Percentiles rank a stretch among this genome's conserved stretches.
Evolutionary conservation across 2,888 invertebrate genomes (phyloP).

Genomic region (Carcina quercana): DNA sequence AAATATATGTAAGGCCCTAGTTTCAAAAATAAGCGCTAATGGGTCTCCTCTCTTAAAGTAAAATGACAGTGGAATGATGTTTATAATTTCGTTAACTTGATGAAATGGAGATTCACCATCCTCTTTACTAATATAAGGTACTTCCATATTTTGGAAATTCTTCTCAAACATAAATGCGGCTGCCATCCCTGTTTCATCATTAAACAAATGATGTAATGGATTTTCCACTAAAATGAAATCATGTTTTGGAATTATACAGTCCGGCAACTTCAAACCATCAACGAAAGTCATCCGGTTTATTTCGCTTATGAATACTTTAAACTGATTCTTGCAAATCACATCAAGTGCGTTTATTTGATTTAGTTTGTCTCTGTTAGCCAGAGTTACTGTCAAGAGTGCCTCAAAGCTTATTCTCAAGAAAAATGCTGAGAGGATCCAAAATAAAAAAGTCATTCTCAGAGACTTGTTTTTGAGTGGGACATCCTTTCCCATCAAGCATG

Average conservation of each 20-base stretch:
- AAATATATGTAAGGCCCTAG: no score
- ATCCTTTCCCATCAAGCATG: constrained; percentile 1
- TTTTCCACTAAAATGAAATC: neutral
- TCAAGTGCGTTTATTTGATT: constrained; percentile 5
- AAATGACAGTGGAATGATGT: no score
- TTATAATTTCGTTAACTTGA: no score
- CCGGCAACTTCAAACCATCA: neutral
- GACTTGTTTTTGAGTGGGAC: neutral
- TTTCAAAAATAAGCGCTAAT: no score
- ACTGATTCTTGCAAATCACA: constrained; percentile 3
- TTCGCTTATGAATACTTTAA: constrained; percentile 1
- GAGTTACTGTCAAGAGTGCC: neutral
- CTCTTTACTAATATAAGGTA: no score
- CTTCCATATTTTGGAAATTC: neutral
- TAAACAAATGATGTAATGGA: neutral
- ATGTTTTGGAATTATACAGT: neutral
- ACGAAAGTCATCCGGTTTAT: neutral
- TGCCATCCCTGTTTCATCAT: neutral
- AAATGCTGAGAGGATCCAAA: constrained; percentile 5
- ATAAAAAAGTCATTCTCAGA: neutral
- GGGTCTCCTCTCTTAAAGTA: no score
- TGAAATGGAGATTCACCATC: neutral
- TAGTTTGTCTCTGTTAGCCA: constrained; percentile 2
- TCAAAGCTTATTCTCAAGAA: constrained; percentile 5
- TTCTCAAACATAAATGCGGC: neutral